Base-by-base conservation (phyloP, 2,113 vertebrate genomes). In the Callocephalon fimbriatum region DNA sequence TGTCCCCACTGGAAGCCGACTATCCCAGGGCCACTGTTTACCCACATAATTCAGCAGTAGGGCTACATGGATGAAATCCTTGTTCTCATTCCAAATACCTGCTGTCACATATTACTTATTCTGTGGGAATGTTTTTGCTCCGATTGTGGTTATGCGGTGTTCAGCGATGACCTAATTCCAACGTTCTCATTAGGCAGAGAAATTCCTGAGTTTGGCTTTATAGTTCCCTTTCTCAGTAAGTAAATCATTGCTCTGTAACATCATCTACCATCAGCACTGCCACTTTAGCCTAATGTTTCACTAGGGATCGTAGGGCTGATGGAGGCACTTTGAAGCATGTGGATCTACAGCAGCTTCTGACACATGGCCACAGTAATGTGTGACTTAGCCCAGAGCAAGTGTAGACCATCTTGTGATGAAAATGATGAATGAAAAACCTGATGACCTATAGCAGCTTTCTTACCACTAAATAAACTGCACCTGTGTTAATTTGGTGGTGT, bases 11-110 rank as follows among this genome's bases (percentile, higher is more conserved):
- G 91, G 66, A 56, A 58, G 58, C 48, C 51, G 58, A 26, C 58
- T 66, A 1, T 77, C 53, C 75, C 58, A 13, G 90, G 37, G 48
- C 65, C 1, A 1, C 76, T 93, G 62, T 95, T 92, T 88, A 75
- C 48, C 48, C 82, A 14, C 32, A 27, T 38, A 79, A 73, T 35
- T 88, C 90, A 80, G 47, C 86, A 86, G 78, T 17, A 80, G 67
- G 54, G 8, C 67, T 75, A 2, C 0, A 0, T 35, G 74, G 92
- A 38, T 54, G 51, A 94, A 88, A 59, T 88, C 84, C 93, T 80
- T 93, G 82, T 93, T 93, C 82, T 90, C 67, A 29, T 88, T 97
- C 96, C 95, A 88, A 51, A 68, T 63, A 80, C 82, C 86, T 90
- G 54, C 88, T 94, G 88, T 90, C 96, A 88, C 75, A 5, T 85